Conservation (phyloP, 2,888 invertebrate genomes). For the Cabera pusaria region DNA sequence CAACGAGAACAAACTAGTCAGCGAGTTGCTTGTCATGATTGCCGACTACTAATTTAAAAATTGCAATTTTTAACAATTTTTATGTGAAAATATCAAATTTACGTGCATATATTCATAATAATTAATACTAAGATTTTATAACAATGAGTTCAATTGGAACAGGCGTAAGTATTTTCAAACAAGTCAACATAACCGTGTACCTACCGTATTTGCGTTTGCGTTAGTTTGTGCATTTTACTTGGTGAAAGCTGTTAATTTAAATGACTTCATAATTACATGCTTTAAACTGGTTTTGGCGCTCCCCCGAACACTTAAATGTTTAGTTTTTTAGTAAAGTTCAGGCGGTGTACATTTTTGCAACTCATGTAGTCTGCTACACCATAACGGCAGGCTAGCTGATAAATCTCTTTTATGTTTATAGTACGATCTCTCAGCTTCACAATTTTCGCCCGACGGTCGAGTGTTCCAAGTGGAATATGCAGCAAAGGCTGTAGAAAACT, state of each 20-base stretch:
- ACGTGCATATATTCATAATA: conserved; percentile 14
- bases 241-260: no score
- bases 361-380: no score
- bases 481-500: conserved; percentile 98
- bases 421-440: conserved; percentile 99
- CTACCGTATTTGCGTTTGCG: not conserved
- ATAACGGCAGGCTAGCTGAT: no score
- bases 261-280: no score
- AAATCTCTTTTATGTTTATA: conserved; percentile 81
- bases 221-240: no score
- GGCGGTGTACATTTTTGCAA: not conserved
- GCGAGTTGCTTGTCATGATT: conserved; percentile 56
- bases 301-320: no score
- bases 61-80: conserved; percentile 22
- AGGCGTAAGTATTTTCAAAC: conserved; percentile 87
- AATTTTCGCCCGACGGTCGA: conserved; percentile 99
- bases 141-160: conserved; percentile 98
- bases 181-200: conserved; percentile 22
- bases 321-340: no score
- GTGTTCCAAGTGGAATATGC: conserved; percentile 99
- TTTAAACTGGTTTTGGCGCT: no score
- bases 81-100: conserved; percentile 22
- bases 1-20: conserved; percentile 11
- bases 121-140: conserved; percentile 32
- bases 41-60: conserved; percentile 44